phyloP scores from a whole-genome alignment of 2,888 invertebrate genomes.

The Aromia moschata region DNA sequence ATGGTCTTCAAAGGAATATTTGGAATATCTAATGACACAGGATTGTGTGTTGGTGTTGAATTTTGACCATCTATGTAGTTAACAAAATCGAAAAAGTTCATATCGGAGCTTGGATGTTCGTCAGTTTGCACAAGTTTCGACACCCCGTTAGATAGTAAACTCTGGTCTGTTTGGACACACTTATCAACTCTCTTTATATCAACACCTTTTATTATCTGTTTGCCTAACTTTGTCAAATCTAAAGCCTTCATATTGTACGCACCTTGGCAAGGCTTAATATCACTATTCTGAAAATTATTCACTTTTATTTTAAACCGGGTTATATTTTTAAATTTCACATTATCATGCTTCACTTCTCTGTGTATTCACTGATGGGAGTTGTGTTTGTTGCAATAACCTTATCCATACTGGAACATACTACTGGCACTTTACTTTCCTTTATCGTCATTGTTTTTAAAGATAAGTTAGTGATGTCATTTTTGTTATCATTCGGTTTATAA shows the following conservation, averaged over 20 bases:
- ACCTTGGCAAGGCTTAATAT: neutral
- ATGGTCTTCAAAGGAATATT: neutral
- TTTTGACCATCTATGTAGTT: neutral
- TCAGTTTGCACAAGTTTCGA: slow-evolving; percentile 7
- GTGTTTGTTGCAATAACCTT: slow-evolving; percentile 1
- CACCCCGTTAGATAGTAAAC: neutral
- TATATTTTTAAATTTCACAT: neutral
- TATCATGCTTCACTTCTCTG: neutral
- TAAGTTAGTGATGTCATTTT: slow-evolving; percentile 1
- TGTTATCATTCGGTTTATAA: slow-evolving; percentile 22
- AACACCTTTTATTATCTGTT: neutral
- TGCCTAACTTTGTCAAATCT: slow-evolving; percentile 19
- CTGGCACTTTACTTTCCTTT: slow-evolving; percentile 5
- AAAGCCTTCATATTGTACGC: slow-evolving; percentile 5
- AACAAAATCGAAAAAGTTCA: neutral
- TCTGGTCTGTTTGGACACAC: slow-evolving; percentile 22
- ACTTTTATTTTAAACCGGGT: neutral
- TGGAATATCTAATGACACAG: neutral
- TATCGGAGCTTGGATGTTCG: neutral
- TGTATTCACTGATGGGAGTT: neutral
- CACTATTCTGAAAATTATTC: neutral
- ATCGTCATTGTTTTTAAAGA: slow-evolving; percentile 14
- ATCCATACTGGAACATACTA: slow-evolving; percentile 7
- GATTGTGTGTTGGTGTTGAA: too few relatives aligned
- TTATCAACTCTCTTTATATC: neutral